A percentile compares a stretch with the other conserved stretches of the same genome.
Conservation (phyloP, 2,797 vertebrate genomes). For the Clangula hyemalis region DNA sequence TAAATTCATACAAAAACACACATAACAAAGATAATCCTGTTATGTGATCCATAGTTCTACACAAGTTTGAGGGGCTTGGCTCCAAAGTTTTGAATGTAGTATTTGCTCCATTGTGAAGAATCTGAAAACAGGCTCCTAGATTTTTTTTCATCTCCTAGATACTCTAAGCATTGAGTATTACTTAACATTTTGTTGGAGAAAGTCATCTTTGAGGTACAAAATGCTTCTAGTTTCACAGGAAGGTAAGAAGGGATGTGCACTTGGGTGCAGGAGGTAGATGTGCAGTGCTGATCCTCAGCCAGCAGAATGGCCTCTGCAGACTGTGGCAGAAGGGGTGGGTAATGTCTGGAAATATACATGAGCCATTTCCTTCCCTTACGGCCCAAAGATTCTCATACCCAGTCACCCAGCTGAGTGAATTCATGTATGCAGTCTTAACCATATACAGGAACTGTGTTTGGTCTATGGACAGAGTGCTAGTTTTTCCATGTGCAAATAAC, state of each 20-base stretch:
- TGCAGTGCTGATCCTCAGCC: background rate
- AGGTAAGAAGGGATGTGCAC: background rate
- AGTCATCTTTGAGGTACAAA: background rate
- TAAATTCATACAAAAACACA: background rate
- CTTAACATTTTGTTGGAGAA: background rate
- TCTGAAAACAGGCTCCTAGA: background rate
- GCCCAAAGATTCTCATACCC: background rate
- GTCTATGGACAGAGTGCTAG: background rate
- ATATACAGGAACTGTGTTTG: background rate
- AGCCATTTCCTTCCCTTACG: background rate
- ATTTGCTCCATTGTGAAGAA: background rate
- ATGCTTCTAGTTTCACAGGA: background rate
- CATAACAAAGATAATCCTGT: background rate
- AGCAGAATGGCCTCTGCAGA: background rate
- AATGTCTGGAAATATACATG: background rate
- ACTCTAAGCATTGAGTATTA: background rate
- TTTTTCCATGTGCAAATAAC: background rate
- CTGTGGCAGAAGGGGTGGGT: background rate
- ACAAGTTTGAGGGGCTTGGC: background rate
- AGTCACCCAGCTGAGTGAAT: background rate
- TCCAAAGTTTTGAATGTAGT: background rate
- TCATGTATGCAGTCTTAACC: background rate
- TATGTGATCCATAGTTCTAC: no score
- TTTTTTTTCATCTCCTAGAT: background rate
- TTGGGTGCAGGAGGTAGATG: no score